These are phyloP conservation scores for Probosciger aterrimus DNA, from an alignment of 2,113 vertebrate genomes.

Conservation along the genomic window DNA sequence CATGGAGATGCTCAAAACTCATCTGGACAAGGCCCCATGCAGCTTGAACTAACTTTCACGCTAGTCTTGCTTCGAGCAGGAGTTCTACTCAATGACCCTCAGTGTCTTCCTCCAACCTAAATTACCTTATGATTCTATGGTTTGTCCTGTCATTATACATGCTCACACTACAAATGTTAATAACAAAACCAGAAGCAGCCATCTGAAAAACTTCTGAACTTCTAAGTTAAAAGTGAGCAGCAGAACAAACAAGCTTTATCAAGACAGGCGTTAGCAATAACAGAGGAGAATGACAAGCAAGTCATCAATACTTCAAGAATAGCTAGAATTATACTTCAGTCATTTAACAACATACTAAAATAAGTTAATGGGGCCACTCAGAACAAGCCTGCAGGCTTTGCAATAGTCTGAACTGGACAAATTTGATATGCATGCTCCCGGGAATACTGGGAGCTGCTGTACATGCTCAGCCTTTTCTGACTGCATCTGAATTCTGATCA, in stretches of 20 bases:
- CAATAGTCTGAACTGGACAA: neutral
- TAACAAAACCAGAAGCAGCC: neutral
- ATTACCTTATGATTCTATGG: neutral
- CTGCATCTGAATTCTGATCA: neutral
- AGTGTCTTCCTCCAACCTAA: neutral
- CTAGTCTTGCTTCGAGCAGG: neutral
- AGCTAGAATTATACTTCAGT: neutral
- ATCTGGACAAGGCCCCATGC: neutral
- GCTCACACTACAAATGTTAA: neutral
- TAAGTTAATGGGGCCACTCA: neutral
- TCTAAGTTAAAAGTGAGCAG: neutral
- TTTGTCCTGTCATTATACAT: neutral
- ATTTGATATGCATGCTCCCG: neutral
- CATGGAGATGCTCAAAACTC: neutral
- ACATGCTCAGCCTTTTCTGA: neutral
- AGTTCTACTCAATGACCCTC: neutral
- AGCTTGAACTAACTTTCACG: neutral
- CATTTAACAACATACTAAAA: neutral
- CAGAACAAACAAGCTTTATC: neutral
- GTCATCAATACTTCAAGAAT: neutral
- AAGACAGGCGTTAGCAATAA: neutral
- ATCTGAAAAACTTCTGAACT: neutral
- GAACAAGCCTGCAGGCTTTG: neutral
- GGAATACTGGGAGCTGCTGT: neutral
- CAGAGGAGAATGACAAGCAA: neutral